Evolutionary conservation across 2,113 vertebrate genomes (phyloP), one percentile per base, ranked within the genome.

Genomic region (Chlamydotis undulata): DNA sequence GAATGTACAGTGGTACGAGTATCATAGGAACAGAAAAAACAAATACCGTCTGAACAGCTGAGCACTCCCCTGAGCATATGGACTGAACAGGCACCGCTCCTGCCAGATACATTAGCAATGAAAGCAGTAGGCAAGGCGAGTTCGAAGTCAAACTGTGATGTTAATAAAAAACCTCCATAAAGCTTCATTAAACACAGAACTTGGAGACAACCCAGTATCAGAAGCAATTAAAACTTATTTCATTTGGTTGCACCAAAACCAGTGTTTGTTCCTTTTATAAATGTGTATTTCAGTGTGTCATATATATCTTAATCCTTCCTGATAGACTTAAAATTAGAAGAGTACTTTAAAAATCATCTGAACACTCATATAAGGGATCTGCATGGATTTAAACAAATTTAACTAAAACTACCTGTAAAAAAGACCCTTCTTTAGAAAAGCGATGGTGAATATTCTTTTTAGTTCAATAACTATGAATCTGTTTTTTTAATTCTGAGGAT

Each of bases 31-130:
- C 91, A 75, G 74, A 60, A 75, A 68, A 84, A 90, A 69, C 93
- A 96, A 96, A 96, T 47, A 70, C 2, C 24, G 71, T 35, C 71
- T 76, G 94, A 87, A 4, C 81, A 89, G 93, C 94, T 94, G 94
- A 83, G 18, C 80, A 41, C 68, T 80, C 50, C 88, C 76, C 33
- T 50, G 90, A 76, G 71, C 93, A 84, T 37, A 55, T 13, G 8
- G 95, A 28, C 71, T n/a, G 16, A 55, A 18, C 45, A 53, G 84
- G 60, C 41, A 8, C 16, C 61, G 74, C 18, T 49, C 87, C 82
- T 92, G 94, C 90, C 90, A 84, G 74, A 75, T 26, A 41, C 26
- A 52, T 67, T 12, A 12, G 29, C 10, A 52, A 49, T 39, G 81
- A 78, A 74, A 68, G 45, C 87, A 86, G 87, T 50, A 75, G 77